phyloP scores from a whole-genome alignment of 2,797 vertebrate species.

The Lagorchestes hirsutus region DNA sequence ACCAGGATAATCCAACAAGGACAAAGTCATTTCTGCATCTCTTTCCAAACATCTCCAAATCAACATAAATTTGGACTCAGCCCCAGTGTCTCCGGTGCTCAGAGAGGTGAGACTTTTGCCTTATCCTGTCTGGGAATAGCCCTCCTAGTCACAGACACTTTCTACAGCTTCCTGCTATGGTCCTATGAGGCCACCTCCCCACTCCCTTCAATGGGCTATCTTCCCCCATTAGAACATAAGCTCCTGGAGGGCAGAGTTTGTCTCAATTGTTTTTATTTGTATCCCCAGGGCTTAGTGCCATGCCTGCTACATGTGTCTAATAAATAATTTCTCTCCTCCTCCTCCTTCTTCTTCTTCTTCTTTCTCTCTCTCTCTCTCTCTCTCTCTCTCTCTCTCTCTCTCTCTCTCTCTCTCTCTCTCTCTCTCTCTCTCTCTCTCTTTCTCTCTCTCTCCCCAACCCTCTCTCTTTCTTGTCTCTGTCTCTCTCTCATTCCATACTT shows the following conservation, averaged over 20 bases:
- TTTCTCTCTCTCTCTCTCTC: no score
- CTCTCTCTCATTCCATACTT: neutral
- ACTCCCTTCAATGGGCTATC: neutral
- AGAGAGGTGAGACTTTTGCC: neutral
- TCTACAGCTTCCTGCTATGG: neutral
- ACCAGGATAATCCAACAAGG: neutral
- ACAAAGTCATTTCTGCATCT: neutral
- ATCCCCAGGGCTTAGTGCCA: neutral
- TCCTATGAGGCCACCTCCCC: neutral
- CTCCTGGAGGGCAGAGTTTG: neutral
- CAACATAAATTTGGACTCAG: neutral
- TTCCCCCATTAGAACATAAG: no score
- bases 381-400: no score
- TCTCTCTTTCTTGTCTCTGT: no score
- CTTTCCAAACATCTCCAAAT: neutral
- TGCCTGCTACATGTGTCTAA: neutral
- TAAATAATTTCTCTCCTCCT: no score
- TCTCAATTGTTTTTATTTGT: neutral
- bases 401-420: no score
- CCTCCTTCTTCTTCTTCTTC: accelerated
- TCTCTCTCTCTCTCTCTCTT: no score
- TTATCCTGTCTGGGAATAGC: neutral
- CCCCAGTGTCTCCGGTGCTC: no score
- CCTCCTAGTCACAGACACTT: no score
- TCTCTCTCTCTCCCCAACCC: no score